These are phyloP conservation scores for Hyalella azteca DNA, from an alignment of 2,888 invertebrate species.

Conservation along the genomic window DNA sequence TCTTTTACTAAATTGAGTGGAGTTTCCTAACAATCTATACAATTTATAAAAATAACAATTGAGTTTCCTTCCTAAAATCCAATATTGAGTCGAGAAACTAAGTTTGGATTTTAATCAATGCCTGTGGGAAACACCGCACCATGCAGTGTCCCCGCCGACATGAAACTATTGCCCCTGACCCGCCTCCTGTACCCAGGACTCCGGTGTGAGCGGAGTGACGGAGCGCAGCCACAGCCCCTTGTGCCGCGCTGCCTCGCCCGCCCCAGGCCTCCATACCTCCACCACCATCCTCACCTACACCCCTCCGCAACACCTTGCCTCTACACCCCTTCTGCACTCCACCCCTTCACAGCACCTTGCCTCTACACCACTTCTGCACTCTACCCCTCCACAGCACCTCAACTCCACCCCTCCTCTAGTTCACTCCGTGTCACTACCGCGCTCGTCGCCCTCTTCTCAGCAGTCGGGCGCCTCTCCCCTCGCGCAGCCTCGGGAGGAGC, in stretches of 20 bases:
- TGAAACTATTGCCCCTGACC: not conserved
- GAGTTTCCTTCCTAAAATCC: too few relatives aligned
- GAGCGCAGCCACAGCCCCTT: not conserved
- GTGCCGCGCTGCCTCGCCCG: not conserved
- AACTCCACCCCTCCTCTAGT: not conserved
- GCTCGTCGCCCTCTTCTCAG: too few relatives aligned
- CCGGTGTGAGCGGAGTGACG: not conserved
- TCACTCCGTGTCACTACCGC: not conserved
- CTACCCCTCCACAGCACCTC: not conserved
- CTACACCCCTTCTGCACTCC: not conserved
- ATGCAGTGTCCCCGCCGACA: not conserved
- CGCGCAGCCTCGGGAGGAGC: conserved; percentile 15
- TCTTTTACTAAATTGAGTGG: too few relatives aligned
- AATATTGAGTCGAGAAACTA: too few relatives aligned
- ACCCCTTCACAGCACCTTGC: not conserved
- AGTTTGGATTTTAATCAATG: too few relatives aligned
- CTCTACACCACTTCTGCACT: not conserved
- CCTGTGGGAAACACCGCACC: too few relatives aligned
- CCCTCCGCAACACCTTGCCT: not conserved
- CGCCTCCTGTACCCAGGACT: not conserved
- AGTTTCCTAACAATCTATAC: too few relatives aligned
- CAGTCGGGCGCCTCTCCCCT: not conserved
- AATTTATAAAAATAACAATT: too few relatives aligned
- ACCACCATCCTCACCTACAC: not conserved
- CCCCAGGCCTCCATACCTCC: not conserved